A percentile compares a stretch with the other conserved stretches of the same genome.
Evolutionary conservation across 2,113 vertebrate species (phyloP).

Genomic region (Cebidichthys violaceus): DNA sequence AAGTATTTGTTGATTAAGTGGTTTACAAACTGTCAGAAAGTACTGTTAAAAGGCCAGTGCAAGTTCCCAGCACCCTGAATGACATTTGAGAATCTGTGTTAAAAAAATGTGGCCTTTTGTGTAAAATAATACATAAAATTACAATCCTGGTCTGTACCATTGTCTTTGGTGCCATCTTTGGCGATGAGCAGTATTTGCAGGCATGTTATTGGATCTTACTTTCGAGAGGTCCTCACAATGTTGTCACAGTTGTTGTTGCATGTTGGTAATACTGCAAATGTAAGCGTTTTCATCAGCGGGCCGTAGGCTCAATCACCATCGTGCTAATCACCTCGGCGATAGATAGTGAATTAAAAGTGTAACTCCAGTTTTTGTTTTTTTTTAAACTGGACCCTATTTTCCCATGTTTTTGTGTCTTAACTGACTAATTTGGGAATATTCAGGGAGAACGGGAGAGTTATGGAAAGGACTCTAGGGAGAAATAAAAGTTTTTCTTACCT

Average conservation of each 20-base stretch:
- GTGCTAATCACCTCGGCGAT: too few species aligned
- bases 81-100: conserved; percentile 5
- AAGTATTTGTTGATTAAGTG: neutral
- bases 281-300: neutral
- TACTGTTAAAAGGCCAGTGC: neutral
- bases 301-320: too few species aligned
- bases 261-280: neutral
- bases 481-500: too few species aligned
- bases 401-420: too few species aligned
- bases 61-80: neutral
- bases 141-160: neutral
- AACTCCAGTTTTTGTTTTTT: too few species aligned
- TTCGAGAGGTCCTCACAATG: neutral
- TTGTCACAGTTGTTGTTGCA: too few species aligned
- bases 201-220: neutral
- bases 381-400: too few species aligned
- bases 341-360: too few species aligned
- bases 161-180: neutral
- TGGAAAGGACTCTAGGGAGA: too few species aligned
- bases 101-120: neutral
- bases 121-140: neutral
- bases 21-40: conserved; percentile 5
- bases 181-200: neutral
- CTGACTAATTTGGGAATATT: too few species aligned
- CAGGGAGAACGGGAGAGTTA: too few species aligned